Conservation (phyloP, 2,888 invertebrate genomes). For the Bhutanitis thaidina region DNA sequence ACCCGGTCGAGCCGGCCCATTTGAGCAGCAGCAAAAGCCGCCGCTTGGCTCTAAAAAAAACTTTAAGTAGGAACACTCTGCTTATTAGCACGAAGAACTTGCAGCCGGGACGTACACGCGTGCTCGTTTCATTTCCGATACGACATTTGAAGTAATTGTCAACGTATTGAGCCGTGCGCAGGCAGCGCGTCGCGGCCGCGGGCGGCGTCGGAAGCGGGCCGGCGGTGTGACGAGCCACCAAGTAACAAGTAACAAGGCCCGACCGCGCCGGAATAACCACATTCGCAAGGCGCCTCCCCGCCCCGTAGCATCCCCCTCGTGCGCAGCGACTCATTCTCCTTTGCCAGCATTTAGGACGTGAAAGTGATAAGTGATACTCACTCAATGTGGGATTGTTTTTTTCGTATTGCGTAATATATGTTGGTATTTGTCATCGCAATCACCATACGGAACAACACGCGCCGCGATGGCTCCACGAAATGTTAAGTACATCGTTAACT, state of each 20-base stretch:
- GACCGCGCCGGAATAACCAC: not conserved
- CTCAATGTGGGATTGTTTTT: not conserved
- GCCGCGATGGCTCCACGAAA: not conserved
- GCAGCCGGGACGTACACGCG: too few species aligned
- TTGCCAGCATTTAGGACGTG: slow-evolving; percentile 13
- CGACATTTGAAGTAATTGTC: not conserved
- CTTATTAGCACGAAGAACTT: too few species aligned
- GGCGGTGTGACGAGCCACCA: not conserved
- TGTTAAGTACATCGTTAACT: too few species aligned
- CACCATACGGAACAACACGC: not conserved
- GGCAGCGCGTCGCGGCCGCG: too few species aligned
- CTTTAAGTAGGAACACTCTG: too few species aligned
- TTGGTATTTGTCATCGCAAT: not conserved
- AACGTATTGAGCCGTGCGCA: not conserved
- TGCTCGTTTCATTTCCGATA: too few species aligned
- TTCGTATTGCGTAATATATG: not conserved
- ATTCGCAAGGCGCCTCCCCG: not conserved
- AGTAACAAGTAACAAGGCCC: too few species aligned
- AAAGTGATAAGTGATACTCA: slow-evolving; percentile 9
- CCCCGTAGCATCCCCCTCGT: not conserved
- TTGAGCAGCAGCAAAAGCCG: too few species aligned
- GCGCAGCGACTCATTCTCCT: slow-evolving; percentile 6
- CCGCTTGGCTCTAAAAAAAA: too few species aligned
- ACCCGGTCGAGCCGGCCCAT: too few species aligned
- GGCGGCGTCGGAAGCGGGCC: not conserved